A percentile compares a stretch with the other conserved stretches of the same genome.
Evolutionary conservation across 2,888 invertebrate species (phyloP).

Genomic region (Boloria selene): DNA sequence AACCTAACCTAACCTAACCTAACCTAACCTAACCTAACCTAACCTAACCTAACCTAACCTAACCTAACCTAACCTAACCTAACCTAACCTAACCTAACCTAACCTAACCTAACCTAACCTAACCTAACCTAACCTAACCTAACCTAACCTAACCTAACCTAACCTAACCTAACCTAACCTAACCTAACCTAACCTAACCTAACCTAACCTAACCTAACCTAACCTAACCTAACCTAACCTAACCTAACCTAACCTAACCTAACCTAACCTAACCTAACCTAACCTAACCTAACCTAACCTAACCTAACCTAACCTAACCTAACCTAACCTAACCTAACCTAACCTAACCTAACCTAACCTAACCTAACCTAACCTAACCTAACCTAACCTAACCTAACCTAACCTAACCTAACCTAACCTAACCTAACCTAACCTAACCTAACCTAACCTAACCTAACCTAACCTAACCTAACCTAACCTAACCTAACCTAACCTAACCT

Average conservation of each 20-base stretch:
- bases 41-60: too few species aligned
- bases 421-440: slow-evolving; percentile 3
- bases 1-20: too few species aligned
- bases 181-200: slow-evolving; percentile 5
- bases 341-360: slow-evolving; percentile 11
- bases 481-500: too few species aligned
- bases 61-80: too few species aligned
- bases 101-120: too few species aligned
- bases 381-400: slow-evolving; percentile 11
- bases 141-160: neutral
- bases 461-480: too few species aligned
- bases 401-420: neutral
- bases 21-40: too few species aligned
- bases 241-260: slow-evolving; percentile 12
- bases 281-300: slow-evolving; percentile 12
- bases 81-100: too few species aligned
- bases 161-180: neutral
- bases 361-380: slow-evolving; percentile 11
- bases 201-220: slow-evolving; percentile 7
- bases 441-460: too few species aligned
- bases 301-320: slow-evolving; percentile 12
- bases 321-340: slow-evolving; percentile 12
- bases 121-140: slow-evolving; percentile 3
- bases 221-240: slow-evolving; percentile 12
- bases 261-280: slow-evolving; percentile 12